These are phyloP conservation scores for Orchesella cincta DNA, from an alignment of 1,140 invertebrate genomes.

Conservation along the genomic window DNA sequence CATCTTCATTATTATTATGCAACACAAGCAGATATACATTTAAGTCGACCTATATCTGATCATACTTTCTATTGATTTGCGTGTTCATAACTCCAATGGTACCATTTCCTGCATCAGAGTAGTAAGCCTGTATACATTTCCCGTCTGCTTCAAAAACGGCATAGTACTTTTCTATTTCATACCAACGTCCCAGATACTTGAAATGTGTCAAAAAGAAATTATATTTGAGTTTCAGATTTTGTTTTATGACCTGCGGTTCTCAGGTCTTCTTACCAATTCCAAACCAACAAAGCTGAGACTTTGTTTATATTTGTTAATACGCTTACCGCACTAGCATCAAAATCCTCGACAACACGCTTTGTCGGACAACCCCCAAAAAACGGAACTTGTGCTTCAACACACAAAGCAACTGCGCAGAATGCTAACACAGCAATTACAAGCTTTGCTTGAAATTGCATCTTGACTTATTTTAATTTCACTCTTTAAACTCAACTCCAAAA, in stretches of 20 bases:
- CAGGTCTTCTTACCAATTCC: no score
- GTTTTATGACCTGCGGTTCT: no score
- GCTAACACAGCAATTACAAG: no score
- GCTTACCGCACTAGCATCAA: background rate
- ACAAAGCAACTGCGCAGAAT: no score
- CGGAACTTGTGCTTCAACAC: slow-evolving; percentile 1
- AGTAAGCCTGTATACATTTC: slow-evolving; percentile 73
- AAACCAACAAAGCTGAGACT: no score
- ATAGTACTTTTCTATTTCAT: slow-evolving; percentile 75
- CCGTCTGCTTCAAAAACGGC: slow-evolving; percentile 72
- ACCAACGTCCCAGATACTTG: slow-evolving; percentile 77
- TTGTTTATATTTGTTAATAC: no score
- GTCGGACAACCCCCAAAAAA: slow-evolving; percentile 12
- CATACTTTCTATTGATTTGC: slow-evolving; percentile 66
- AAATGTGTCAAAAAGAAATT: slow-evolving; percentile 50
- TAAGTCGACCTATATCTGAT: slow-evolving; percentile 46
- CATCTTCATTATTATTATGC: background rate
- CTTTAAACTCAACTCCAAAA: no score
- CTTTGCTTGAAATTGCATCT: no score
- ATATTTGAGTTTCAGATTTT: no score
- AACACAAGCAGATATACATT: background rate
- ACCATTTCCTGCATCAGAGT: slow-evolving; percentile 62
- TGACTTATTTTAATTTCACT: no score
- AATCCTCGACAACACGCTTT: background rate
- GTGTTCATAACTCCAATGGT: slow-evolving; percentile 66